Evolutionary conservation across 2,888 invertebrate species (phyloP).

Genomic region (Nasonovia ribisnigri): DNA sequence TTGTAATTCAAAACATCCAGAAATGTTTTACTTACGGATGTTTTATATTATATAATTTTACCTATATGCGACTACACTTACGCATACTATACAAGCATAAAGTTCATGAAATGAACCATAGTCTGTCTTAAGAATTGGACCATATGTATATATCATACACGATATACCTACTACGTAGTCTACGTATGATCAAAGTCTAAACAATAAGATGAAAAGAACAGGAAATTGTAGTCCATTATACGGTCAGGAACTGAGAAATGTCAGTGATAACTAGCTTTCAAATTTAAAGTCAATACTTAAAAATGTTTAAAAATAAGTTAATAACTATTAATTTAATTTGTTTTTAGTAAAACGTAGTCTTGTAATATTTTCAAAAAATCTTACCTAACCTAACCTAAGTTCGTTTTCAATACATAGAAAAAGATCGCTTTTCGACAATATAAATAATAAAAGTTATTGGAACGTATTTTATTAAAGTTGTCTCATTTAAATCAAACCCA

Average conservation of each 20-base stretch:
- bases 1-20: neutral
- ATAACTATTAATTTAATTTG: neutral
- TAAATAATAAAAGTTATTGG: too few relatives aligned
- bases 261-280: neutral
- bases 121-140: neutral
- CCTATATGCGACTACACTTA: neutral
- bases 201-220: neutral
- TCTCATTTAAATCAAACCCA: too few relatives aligned
- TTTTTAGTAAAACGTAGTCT: neutral
- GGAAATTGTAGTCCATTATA: neutral
- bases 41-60: neutral
- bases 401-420: neutral
- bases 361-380: neutral
- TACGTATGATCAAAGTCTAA: too few relatives aligned
- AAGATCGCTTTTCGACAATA: neutral
- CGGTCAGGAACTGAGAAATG: too few relatives aligned
- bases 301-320: neutral
- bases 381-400: too few relatives aligned
- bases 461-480: too few relatives aligned
- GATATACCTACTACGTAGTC: too few relatives aligned
- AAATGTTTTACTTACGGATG: neutral
- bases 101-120: neutral
- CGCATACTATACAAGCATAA: neutral
- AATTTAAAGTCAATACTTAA: neutral
- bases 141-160: neutral